Evolutionary conservation across 2,888 invertebrate species (phyloP).

Genomic region (Myopa testacea): DNA sequence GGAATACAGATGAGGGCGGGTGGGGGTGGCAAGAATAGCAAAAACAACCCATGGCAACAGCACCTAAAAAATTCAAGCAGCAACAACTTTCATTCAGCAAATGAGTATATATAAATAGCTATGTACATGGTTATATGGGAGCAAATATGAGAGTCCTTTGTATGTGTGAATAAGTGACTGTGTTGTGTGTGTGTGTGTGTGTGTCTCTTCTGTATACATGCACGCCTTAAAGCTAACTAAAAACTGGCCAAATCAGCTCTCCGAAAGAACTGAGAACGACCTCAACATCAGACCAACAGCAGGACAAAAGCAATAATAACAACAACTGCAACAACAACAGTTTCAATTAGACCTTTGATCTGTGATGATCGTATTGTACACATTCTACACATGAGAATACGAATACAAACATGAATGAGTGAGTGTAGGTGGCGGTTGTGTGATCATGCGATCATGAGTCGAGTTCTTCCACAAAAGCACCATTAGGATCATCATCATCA

Average conservation of each 20-base stretch:
- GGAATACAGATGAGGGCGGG: too few relatives aligned
- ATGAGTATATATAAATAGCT: too few relatives aligned
- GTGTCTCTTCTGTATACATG: neutral
- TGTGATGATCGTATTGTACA: constrained; percentile 29
- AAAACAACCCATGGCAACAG: too few relatives aligned
- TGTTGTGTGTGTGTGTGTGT: neutral
- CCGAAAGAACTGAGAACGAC: constrained; percentile 37
- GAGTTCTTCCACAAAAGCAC: too few relatives aligned
- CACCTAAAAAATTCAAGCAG: too few relatives aligned
- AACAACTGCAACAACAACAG: constrained; percentile 41
- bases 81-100: too few relatives aligned
- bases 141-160: too few relatives aligned
- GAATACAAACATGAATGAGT: neutral
- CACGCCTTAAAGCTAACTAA: neutral
- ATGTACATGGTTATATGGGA: too few relatives aligned
- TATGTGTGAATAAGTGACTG: neutral
- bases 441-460: neutral
- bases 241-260: neutral
- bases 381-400: neutral
- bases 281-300: constrained; percentile 45
- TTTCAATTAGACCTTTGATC: constrained; percentile 50
- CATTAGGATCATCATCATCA: neutral
- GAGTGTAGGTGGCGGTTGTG: constrained; percentile 1
- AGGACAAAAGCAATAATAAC: constrained; percentile 40
- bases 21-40: too few relatives aligned